phyloP scores from a whole-genome alignment of 2,888 invertebrate genomes.

The Mesorhabditis sp. region DNA sequence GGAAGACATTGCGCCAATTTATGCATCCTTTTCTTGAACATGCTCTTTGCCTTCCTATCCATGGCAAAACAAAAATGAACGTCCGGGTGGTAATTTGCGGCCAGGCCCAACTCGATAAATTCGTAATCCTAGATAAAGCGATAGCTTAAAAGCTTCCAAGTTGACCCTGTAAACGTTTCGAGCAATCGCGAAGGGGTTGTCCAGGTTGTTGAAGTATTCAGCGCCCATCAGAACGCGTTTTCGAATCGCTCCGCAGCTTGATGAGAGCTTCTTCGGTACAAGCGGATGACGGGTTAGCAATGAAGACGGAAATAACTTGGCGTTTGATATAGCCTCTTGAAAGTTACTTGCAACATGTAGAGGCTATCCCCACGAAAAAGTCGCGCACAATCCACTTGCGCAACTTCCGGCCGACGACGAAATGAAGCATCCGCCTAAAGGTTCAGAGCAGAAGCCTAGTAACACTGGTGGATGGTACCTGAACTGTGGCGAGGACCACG shows the following conservation, averaged over 20 bases:
- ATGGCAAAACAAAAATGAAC: slow-evolving; percentile 3
- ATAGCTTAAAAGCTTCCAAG: background rate
- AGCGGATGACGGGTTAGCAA: background rate
- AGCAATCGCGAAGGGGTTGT: background rate
- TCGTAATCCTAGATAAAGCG: background rate
- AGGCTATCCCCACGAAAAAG: background rate
- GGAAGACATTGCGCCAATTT: background rate
- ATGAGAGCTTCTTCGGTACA: background rate
- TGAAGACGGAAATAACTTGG: background rate
- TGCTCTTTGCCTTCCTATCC: background rate
- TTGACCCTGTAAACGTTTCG: background rate
- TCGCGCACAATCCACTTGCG: background rate
- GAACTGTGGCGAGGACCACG: too few species aligned
- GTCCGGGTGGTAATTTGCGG: background rate
- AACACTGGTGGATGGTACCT: too few species aligned
- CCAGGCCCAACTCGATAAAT: background rate
- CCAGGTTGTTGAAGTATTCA: background rate
- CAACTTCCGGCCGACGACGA: background rate
- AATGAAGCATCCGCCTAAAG: background rate
- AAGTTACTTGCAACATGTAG: background rate
- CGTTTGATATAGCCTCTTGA: background rate
- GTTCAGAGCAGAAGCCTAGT: too few species aligned
- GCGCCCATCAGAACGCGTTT: background rate
- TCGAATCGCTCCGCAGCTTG: background rate
- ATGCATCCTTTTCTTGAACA: background rate